phyloP scores from a whole-genome alignment of 2,797 vertebrate species.

The Podarcis siculus region DNA sequence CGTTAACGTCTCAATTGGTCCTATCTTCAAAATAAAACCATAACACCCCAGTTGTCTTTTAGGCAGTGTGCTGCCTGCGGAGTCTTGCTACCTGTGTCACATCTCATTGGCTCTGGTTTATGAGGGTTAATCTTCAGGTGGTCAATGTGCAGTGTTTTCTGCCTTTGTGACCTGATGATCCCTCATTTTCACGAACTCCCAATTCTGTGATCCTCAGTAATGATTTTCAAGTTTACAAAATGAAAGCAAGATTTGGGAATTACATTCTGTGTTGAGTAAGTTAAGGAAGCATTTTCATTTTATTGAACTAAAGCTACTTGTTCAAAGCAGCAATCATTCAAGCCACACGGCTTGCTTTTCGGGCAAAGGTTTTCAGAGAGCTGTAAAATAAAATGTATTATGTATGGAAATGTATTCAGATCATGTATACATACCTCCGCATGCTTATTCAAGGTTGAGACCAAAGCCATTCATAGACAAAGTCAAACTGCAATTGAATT shows the following conservation, averaged over 20 bases:
- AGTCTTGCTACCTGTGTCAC: neutral
- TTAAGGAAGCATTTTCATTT: neutral
- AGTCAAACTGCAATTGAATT: slow-evolving; percentile 8
- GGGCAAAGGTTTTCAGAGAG: neutral
- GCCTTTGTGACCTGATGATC: neutral
- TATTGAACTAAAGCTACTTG: neutral
- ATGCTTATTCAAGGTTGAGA: neutral
- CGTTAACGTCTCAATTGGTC: neutral
- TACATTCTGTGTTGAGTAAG: neutral
- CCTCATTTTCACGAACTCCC: neutral
- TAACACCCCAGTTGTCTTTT: neutral
- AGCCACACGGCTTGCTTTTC: neutral
- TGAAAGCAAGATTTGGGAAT: neutral
- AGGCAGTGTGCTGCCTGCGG: neutral
- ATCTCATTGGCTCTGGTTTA: neutral
- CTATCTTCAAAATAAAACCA: neutral
- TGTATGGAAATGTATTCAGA: neutral
- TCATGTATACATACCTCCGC: neutral
- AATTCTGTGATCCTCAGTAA: neutral
- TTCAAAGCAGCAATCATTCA: neutral
- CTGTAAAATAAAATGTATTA: neutral
- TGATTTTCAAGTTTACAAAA: neutral
- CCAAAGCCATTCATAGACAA: neutral
- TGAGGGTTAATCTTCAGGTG: neutral
- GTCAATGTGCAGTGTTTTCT: neutral